phyloP scores from a whole-genome alignment of 2,797 vertebrate species.

The Bradypodion pumilum region DNA sequence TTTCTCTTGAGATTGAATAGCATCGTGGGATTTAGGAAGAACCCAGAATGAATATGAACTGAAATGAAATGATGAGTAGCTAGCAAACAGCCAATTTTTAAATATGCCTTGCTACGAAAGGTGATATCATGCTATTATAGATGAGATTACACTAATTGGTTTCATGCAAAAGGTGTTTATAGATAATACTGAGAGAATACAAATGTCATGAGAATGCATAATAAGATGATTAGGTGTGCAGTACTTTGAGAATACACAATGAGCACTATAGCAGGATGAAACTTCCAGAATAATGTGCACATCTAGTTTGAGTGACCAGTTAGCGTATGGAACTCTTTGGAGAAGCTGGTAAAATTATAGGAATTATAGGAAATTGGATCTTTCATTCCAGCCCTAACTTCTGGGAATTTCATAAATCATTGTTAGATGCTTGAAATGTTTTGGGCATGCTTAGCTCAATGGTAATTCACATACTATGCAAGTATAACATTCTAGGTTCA shows the following conservation, averaged over 20 bases:
- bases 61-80: slow-evolving; percentile 1
- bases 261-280: not conserved
- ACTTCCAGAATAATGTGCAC: not conserved
- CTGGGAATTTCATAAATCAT: not conserved
- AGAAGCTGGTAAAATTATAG: not conserved
- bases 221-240: slow-evolving; percentile 24
- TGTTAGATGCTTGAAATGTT: not conserved
- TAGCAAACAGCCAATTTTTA: slow-evolving; percentile 19
- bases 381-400: not conserved
- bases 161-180: slow-evolving; percentile 36
- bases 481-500: not conserved
- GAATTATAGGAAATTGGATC: not conserved
- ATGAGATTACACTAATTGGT: slow-evolving; percentile 34
- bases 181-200: slow-evolving; percentile 24
- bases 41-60: not conserved
- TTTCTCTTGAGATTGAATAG: not conserved
- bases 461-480: not conserved
- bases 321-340: not conserved
- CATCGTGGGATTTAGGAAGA: slow-evolving; percentile 12
- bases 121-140: slow-evolving; percentile 22
- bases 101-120: slow-evolving; percentile 28
- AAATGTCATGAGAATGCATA: slow-evolving; percentile 24
- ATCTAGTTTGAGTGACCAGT: not conserved
- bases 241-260: slow-evolving; percentile 31
- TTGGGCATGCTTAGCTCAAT: not conserved